Base-by-base conservation (phyloP, 1,140 invertebrate species). In the Neodiprion lecontei region DNA sequence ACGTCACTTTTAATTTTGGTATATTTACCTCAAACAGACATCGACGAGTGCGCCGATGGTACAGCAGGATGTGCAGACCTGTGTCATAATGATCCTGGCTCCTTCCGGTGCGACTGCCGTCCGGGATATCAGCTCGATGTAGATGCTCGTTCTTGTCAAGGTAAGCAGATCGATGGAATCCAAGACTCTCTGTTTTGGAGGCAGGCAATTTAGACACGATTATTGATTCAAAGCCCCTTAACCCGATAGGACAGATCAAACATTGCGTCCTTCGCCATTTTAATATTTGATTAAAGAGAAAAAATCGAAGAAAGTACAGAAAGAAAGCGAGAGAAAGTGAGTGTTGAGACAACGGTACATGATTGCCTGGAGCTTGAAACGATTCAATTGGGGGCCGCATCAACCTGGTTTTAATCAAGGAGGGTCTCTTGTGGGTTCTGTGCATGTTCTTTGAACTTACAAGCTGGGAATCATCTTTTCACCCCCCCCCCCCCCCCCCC, bases 31-130 rank as follows among this genome's bases (percentile, higher is more conserved):
- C 28, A 40, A 40, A n/a, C 81, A 96, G 95, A 97, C 89, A 92
- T 97, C 77, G 91, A 97, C 83, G 96, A 97, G 87, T 97, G 96
- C 81, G 86, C 88, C 8, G 89, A 91, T 72, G 89, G 89, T 9
- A 91, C 89, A 75, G 90, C 92, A 9, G 90, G 91, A 72, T 93
- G 94, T 76, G 92, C 91, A 0, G 81, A 88, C 75, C 84, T 87
- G 72, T 91, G 90, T 78, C 85, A 83, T 73, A 90, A 90, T 80
- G 86, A 87, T 75, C 85, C 80, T 48, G 90, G 90, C 65, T 88
- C 89, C 48, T 90, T 88, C 72, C 85, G 85, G 40, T 89, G 89
- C 65, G 84, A 87, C 23, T 88, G 89, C 76, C 83, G 75, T 73
- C 61, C 78, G 66, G 87, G 89, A 48, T 90, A 85, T 78, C 78